Evolutionary conservation across 2,888 invertebrate species (phyloP).

Genomic region (Clunio marinus): DNA sequence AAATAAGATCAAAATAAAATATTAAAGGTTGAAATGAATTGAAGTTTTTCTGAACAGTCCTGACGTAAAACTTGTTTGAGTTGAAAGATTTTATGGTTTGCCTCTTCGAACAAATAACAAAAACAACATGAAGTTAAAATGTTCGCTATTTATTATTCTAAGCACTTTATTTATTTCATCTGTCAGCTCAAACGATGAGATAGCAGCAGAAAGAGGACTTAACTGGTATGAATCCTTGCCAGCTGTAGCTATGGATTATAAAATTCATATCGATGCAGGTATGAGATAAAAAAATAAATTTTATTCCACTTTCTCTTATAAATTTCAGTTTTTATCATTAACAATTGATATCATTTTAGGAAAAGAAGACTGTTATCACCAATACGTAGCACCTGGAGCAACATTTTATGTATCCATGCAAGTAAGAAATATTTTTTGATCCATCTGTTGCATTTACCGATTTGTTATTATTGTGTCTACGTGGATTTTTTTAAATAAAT

Average conservation of each 20-base stretch:
- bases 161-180: background rate
- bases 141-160: no score
- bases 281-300: slow-evolving; percentile 29
- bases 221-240: slow-evolving; percentile 79
- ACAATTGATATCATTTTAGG: slow-evolving; percentile 3
- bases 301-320: background rate
- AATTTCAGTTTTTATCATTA: background rate
- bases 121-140: no score
- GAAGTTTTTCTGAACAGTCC: no score
- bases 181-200: background rate
- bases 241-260: slow-evolving; percentile 93
- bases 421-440: slow-evolving; percentile 54
- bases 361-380: slow-evolving; percentile 91
- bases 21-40: no score
- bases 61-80: no score
- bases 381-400: slow-evolving; percentile 86
- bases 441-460: slow-evolving; percentile 34
- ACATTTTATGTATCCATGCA: slow-evolving; percentile 93
- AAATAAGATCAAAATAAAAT: no score
- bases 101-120: no score
- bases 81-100: no score
- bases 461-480: slow-evolving; percentile 22
- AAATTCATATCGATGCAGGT: slow-evolving; percentile 91
- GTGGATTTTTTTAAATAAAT: background rate
- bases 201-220: background rate